phyloP scores from a whole-genome alignment of 2,113 vertebrate species.

The Oreocharis arfaki region DNA sequence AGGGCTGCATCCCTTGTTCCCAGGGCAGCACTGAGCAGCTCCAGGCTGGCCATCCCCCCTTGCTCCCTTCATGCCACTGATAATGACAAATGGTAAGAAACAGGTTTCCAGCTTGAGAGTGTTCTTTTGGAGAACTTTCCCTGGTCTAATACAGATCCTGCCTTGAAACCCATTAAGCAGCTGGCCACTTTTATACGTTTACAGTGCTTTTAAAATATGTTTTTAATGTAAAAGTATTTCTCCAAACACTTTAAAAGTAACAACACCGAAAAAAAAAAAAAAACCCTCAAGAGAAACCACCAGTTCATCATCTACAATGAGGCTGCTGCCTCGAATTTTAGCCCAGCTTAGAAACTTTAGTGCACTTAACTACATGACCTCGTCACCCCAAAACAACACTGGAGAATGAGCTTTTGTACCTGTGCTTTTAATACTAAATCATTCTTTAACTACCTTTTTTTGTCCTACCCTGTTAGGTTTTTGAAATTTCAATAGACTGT shows the following conservation, averaged over 20 bases:
- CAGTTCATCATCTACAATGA: not conserved
- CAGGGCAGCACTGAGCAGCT: not conserved
- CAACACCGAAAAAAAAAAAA: no score
- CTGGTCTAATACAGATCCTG: not conserved
- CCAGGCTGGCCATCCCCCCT: not conserved
- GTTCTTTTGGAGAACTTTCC: not conserved
- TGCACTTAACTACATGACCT: not conserved
- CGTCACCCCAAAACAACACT: not conserved
- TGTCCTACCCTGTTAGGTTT: not conserved
- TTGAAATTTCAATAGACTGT: not conserved
- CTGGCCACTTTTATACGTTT: not conserved
- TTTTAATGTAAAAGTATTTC: not conserved
- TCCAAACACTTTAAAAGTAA: not conserved
- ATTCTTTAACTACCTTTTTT: not conserved
- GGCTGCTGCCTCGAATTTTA: not conserved
- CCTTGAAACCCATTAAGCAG: not conserved
- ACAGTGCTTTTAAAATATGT: not conserved
- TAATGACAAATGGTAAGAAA: not conserved
- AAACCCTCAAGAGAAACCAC: not conserved
- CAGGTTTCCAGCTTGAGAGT: not conserved
- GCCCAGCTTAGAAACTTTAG: not conserved
- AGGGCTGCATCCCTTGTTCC: not conserved
- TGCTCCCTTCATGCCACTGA: fast-evolving
- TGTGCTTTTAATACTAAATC: not conserved
- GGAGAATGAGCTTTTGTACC: not conserved